Evolutionary conservation across 64 coral and sea anemone genomes (phyloP).

Genomic region (Porites australiensis): DNA sequence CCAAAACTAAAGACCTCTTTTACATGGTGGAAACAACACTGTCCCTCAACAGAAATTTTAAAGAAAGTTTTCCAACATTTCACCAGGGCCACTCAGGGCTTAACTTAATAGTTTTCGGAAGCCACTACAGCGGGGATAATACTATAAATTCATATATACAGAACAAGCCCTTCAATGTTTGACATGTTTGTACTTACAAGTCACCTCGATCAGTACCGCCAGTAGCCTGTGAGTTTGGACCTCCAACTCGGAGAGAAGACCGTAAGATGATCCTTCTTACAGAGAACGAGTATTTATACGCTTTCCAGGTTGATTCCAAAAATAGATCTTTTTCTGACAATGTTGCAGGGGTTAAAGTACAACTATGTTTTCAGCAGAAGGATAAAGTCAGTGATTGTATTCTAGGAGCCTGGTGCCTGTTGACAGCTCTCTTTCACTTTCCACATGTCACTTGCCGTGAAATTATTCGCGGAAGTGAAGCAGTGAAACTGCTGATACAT

Average conservation of each 20-base stretch:
- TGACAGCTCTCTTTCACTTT: not conserved
- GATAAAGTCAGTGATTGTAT: not conserved
- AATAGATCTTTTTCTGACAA: constrained; percentile 15
- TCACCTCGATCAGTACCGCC: not conserved
- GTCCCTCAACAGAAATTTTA: constrained; percentile 1
- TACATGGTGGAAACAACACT: not conserved
- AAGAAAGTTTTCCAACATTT: not conserved
- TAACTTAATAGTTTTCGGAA: not conserved
- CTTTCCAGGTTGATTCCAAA: constrained; percentile 2
- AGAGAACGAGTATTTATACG: constrained; percentile 22
- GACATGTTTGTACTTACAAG: not conserved
- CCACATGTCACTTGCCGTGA: not conserved
- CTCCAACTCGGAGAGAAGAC: not conserved
- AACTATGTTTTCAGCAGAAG: not conserved
- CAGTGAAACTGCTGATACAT: not conserved
- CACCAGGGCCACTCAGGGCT: not conserved
- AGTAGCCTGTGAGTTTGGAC: not conserved
- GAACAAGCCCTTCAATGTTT: not conserved
- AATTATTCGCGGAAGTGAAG: not conserved
- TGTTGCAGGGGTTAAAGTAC: constrained; percentile 3
- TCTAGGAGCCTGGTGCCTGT: not conserved
- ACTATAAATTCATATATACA: not conserved
- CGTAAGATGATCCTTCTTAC: not conserved
- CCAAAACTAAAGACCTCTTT: not conserved
- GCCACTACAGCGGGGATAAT: not conserved